Conservation (phyloP, 2,888 invertebrate genomes). For the Andrena chrysosceles region DNA sequence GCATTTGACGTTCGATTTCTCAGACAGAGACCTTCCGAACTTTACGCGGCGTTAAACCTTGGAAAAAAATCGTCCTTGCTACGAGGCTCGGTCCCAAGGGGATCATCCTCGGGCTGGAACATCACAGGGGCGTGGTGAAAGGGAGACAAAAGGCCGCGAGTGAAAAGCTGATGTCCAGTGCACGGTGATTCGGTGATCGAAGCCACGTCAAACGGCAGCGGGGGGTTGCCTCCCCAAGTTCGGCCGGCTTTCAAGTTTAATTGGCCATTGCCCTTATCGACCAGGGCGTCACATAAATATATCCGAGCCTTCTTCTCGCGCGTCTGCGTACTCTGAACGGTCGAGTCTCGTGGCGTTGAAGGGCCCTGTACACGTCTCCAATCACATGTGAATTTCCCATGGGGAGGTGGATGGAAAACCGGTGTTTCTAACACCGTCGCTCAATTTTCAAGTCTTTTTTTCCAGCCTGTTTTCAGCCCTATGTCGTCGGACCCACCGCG, state of each 20-base stretch:
- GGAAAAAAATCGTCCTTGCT: not conserved
- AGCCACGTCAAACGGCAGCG: conserved; percentile 66
- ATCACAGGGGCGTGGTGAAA: conserved; percentile 55
- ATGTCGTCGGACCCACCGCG: conserved; percentile 22
- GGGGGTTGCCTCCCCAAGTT: conserved; percentile 67
- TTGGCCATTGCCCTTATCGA: conserved; percentile 74
- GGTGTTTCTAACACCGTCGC: conserved; percentile 32
- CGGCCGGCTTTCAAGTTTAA: conserved; percentile 75
- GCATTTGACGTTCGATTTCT: not conserved
- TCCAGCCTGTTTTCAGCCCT: not conserved
- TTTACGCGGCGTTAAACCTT: conserved; percentile 17
- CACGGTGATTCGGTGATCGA: conserved; percentile 47
- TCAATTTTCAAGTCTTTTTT: not conserved
- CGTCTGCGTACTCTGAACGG: conserved; percentile 20
- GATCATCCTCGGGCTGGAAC: conserved; percentile 20
- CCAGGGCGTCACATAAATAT: conserved; percentile 78
- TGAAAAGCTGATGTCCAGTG: conserved; percentile 39
- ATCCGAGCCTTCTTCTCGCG: conserved; percentile 43
- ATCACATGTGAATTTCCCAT: conserved; percentile 48
- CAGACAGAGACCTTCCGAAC: not conserved
- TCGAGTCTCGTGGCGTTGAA: conserved; percentile 18
- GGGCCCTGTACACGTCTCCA: not conserved
- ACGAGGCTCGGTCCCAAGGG: conserved; percentile 8
- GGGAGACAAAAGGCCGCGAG: conserved; percentile 49
- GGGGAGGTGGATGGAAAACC: conserved; percentile 57